Base-by-base conservation (phyloP, 2,113 vertebrate species). In the Oceanodroma tethys region DNA sequence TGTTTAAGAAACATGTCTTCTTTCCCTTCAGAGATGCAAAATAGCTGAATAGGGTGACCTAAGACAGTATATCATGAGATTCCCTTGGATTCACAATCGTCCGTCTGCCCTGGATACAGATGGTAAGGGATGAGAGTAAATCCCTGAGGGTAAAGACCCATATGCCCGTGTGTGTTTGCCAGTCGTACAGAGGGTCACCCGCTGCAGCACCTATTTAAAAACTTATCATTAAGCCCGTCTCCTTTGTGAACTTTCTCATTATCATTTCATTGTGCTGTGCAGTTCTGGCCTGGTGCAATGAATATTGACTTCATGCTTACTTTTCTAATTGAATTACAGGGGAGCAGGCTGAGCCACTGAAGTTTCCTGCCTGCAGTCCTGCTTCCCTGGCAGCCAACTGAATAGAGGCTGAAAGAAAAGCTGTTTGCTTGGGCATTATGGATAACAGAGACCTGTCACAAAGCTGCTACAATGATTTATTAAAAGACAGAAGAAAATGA, bases 291-390 rank as follows among this genome's bases (percentile, higher is more conserved):
- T 29, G 68, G 74, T 1, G 66, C 98, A 97, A 97, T 98, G 98
- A 98, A 98, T 98, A 98, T 98, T 98, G 98, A 98, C 98, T 98
- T 98, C 97, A 96, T 97, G 97, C 98, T 98, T 96, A 96, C 98
- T 98, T 98, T 98, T 98, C 98, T 98, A 98, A 98, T 98, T 98
- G 98, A 98, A 98, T 98, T 98, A 98, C 93, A 93, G 97, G 86
- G 82, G 34, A 95, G 89, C 97, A 94, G 96, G 86, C 96, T 97
- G 95, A 97, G 90, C 93, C 92, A 91, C 95, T 74, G 65, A 78
- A 95, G 97, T 93, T 84, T 96, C 96, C 97, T 98, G 97, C 97
- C 90, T 95, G 81, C 84, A 90, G 94, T 97, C 96, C 94, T 92
- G 97, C 97, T 93, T 95, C 96, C 97, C 96, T 94, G 96, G 98